Evolutionary conservation across 2,797 vertebrate genomes (phyloP), one percentile per base, ranked within the genome.

Genomic region (Poecilia wingei): DNA sequence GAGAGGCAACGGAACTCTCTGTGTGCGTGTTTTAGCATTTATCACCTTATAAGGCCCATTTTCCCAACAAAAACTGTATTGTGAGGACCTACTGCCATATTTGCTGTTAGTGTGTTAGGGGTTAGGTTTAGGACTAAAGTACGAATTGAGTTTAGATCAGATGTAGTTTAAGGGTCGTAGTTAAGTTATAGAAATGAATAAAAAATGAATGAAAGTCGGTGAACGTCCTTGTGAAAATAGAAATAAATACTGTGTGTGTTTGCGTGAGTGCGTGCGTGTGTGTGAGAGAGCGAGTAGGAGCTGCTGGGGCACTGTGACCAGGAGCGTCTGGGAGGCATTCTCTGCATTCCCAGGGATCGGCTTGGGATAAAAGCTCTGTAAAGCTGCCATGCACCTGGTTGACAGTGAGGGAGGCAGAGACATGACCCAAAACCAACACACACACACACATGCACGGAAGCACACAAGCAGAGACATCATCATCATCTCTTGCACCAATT

Each of bases 241-340:
- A 55, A 55, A n/a, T 55, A n/a, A 10, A 55, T n/a, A 4, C 3
- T 55, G 61, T 36, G 59, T 64, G 31, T 64, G 33, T 20, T 8
- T 20, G 6, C 18, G 75, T 55, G 53, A 0, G 55, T 20, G 6
- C 18, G 75, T 55, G 53, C 1, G 55, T n/a, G 55, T 28, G 28
- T 28, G 74, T 33, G 80, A 79, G 61, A 75, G 83, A 86, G 91
- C 87, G 93, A 88, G 93, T 87, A 87, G 89, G 90, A 95, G 96
- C 95, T 95, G 93, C 95, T 74, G 83, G 90, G 93, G 94, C 95
- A 96, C 94, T 96, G 94, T 95, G 94, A 94, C 91, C 94, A 93
- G 89, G 89, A 94, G 92, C 91, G 93, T 92, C 92, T 90, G 93
- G 88, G 84, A 94, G 94, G 95, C 92, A 97, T 97, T 97, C 96